These are phyloP conservation scores for Atrina japonica DNA, from an alignment of 2,888 invertebrate species.

Conservation along the genomic window DNA sequence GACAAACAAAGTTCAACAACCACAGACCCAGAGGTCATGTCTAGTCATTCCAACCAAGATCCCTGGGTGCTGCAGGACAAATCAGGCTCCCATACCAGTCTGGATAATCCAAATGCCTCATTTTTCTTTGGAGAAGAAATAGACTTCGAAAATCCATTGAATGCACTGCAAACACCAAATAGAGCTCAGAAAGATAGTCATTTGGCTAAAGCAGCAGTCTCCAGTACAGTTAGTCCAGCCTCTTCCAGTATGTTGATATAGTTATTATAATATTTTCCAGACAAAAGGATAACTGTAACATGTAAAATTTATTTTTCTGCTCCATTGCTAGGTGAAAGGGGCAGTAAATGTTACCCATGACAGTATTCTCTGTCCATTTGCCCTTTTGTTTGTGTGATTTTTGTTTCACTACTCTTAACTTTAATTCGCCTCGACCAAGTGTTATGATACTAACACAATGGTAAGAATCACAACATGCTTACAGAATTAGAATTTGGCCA, in stretches of 20 bases:
- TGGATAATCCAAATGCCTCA: conserved; percentile 41
- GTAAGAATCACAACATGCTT: no score
- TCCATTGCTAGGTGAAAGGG: no score
- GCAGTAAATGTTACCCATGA: no score
- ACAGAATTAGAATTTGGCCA: no score
- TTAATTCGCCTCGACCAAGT: no score
- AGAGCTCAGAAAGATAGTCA: conserved; percentile 39
- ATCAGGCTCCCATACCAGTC: conserved; percentile 34
- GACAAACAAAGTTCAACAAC: conserved; percentile 10
- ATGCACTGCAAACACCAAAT: conserved; percentile 22
- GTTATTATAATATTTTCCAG: no score
- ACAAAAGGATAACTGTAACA: no score
- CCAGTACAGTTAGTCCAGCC: conserved; percentile 23
- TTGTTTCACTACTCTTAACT: no score
- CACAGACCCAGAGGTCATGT: conserved; percentile 22
- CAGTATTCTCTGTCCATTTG: no score
- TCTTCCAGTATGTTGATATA: conserved; percentile 26
- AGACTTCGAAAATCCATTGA: conserved; percentile 22
- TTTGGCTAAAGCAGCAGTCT: conserved; percentile 31
- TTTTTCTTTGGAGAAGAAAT: conserved; percentile 39
- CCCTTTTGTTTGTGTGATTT: no score
- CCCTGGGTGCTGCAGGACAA: conserved; percentile 42
- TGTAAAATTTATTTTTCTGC: no score
- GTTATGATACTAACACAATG: no score
- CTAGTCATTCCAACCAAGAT: conserved; percentile 36